A percentile compares a stretch with the other conserved stretches of the same genome.
These are phyloP conservation scores for Ectropis grisescens DNA, from an alignment of 1,140 invertebrate genomes.

Conservation along the genomic window DNA sequence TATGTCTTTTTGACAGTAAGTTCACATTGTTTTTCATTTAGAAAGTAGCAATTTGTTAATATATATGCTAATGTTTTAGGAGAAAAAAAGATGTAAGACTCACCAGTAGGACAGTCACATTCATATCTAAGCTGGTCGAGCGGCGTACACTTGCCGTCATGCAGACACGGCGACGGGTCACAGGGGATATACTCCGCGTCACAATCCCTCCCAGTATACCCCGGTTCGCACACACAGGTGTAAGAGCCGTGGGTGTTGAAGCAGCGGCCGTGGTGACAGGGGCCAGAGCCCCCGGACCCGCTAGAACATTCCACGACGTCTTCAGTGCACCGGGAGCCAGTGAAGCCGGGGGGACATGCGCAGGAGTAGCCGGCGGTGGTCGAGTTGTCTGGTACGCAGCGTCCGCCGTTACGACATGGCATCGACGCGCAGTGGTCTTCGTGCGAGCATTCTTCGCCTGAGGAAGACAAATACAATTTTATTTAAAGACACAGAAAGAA, in stretches of 20 bases:
- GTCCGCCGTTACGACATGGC: constrained; percentile 89
- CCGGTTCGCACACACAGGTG: constrained; percentile 90
- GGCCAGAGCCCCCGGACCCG: constrained; percentile 75
- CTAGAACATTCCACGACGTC: constrained; percentile 91
- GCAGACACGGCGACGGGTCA: constrained; percentile 89
- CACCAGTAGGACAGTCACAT: constrained; percentile 89
- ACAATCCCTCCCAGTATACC: constrained; percentile 92
- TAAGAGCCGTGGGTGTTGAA: constrained; percentile 92
- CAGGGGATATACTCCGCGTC: constrained; percentile 92
- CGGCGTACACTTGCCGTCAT: constrained; percentile 87
- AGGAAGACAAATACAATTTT: no score
- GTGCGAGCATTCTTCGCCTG: constrained; percentile 89
- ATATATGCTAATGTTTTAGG: no score
- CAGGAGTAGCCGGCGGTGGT: constrained; percentile 79
- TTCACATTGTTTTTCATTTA: no score
- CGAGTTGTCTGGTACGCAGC: constrained; percentile 79
- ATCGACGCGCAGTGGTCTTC: constrained; percentile 90
- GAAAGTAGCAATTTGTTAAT: no score
- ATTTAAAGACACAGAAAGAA: no score
- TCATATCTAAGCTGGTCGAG: constrained; percentile 84
- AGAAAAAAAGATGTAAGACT: no score
- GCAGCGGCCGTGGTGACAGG: constrained; percentile 87
- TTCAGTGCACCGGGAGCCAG: constrained; percentile 85
- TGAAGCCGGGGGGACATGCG: constrained; percentile 88
- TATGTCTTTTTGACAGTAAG: no score